Evolutionary conservation across 2,888 invertebrate species (phyloP).

Genomic region (Drosophila parthenogenetica): DNA sequence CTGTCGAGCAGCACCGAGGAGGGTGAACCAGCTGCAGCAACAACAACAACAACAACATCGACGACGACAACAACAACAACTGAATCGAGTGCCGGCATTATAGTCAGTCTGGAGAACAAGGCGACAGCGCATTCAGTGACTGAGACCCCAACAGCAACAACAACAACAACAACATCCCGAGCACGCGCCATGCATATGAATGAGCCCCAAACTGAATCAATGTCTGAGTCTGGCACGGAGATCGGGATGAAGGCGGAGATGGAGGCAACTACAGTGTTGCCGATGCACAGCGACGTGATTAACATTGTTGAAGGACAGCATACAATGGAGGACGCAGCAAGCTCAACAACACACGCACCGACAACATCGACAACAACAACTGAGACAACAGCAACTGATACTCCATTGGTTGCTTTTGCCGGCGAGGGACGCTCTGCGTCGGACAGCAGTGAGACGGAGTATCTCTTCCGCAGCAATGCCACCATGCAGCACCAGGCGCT

Average conservation of each 20-base stretch:
- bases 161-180: slow-evolving; percentile 59
- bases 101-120: slow-evolving; percentile 74
- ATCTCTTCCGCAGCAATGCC: slow-evolving; percentile 60
- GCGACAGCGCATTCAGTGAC: slow-evolving; percentile 69
- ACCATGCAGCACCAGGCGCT: slow-evolving; percentile 67
- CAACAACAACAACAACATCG: slow-evolving; percentile 33
- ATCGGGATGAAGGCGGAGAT: slow-evolving; percentile 32
- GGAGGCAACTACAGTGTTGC: slow-evolving; percentile 33
- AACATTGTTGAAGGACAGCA: slow-evolving; percentile 79
- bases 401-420: slow-evolving; percentile 67
- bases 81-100: slow-evolving; percentile 56
- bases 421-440: slow-evolving; percentile 80
- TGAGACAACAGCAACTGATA: slow-evolving; percentile 37
- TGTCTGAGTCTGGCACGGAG: slow-evolving; percentile 3
- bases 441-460: slow-evolving; percentile 55
- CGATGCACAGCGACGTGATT: slow-evolving; percentile 62
- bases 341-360: slow-evolving; percentile 23
- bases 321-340: slow-evolving; percentile 38
- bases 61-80: slow-evolving; percentile 53
- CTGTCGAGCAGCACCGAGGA: slow-evolving; percentile 79
- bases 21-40: slow-evolving; percentile 44
- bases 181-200: slow-evolving; percentile 83
- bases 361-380: slow-evolving; percentile 41
- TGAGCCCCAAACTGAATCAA: slow-evolving; percentile 49
- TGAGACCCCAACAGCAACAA: slow-evolving; percentile 48